phyloP scores from a whole-genome alignment of 2,888 invertebrate genomes.

The Lasioglossum vierecki region DNA sequence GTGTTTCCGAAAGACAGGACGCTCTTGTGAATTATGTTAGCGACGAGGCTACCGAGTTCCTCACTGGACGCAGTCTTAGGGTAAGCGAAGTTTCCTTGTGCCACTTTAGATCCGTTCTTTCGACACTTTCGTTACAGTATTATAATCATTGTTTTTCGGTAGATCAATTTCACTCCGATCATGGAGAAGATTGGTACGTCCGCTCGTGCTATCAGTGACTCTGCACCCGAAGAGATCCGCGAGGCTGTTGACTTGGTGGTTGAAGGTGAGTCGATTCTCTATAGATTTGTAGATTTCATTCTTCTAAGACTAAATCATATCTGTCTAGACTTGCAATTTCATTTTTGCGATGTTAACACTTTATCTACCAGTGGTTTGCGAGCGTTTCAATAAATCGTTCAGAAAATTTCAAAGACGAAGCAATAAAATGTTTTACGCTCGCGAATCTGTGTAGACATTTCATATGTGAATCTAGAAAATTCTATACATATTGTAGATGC shows the following conservation, averaged over 20 bases:
- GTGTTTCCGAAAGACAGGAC: conserved; percentile 85
- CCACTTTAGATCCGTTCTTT: neutral
- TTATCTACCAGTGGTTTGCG: neutral
- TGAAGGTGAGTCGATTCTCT: conserved; percentile 83
- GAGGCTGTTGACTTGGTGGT: conserved; percentile 85
- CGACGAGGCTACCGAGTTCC: conserved; percentile 85
- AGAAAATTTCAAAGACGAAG: neutral
- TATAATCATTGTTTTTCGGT: neutral
- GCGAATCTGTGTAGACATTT: neutral
- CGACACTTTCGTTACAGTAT: neutral
- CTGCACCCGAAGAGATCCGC: conserved; percentile 86
- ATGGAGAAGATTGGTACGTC: conserved; percentile 82
- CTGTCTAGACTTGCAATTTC: no score
- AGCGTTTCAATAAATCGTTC: no score
- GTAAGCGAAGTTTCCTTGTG: conserved; percentile 65
- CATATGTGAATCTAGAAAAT: neutral
- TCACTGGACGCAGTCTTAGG: conserved; percentile 85
- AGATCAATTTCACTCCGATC: conserved; percentile 82
- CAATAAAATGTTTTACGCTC: neutral
- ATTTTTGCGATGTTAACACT: neutral
- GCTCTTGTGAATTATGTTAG: conserved; percentile 86
- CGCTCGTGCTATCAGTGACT: conserved; percentile 84
- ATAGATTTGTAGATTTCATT: neutral
- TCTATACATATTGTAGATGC: neutral
- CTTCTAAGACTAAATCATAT: neutral